A percentile compares a stretch with the other conserved stretches of the same genome.
Evolutionary conservation across 2,888 invertebrate species (phyloP).

Genomic region (Folsomia candida): DNA sequence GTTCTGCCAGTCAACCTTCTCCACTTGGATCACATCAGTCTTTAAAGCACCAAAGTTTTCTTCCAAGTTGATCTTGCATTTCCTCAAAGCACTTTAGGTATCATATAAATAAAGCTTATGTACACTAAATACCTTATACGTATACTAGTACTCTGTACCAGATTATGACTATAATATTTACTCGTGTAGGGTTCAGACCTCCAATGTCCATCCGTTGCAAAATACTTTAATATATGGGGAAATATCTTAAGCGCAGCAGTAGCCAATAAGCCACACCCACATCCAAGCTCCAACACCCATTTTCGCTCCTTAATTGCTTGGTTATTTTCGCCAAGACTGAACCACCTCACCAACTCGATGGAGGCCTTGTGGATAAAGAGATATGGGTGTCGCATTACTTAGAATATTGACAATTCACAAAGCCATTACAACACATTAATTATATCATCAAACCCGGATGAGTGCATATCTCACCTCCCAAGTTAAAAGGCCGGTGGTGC

Average conservation of each 20-base stretch:
- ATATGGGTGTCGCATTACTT: neutral
- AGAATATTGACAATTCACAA: neutral
- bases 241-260: constrained; percentile 22
- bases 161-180: too few relatives aligned
- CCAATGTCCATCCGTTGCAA: constrained; percentile 38
- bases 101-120: too few relatives aligned
- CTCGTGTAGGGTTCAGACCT: neutral
- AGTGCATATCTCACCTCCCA: constrained; percentile 35
- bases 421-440: neutral
- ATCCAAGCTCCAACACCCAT: constrained; percentile 41
- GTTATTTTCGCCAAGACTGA: constrained; percentile 9
- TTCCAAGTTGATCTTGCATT: constrained; percentile 28
- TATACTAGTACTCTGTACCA: too few relatives aligned
- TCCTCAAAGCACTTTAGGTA: constrained; percentile 23
- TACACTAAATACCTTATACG: too few relatives aligned
- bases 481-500: constrained; percentile 43
- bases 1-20: constrained; percentile 35
- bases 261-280: constrained; percentile 41
- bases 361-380: constrained; percentile 27
- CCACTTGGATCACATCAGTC: neutral
- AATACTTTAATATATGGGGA: constrained; percentile 20
- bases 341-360: constrained; percentile 34
- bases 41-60: constrained; percentile 28
- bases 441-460: too few relatives aligned
- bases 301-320: constrained; percentile 4